Conservation (phyloP, 2,888 invertebrate genomes). For the Acleris literana region DNA sequence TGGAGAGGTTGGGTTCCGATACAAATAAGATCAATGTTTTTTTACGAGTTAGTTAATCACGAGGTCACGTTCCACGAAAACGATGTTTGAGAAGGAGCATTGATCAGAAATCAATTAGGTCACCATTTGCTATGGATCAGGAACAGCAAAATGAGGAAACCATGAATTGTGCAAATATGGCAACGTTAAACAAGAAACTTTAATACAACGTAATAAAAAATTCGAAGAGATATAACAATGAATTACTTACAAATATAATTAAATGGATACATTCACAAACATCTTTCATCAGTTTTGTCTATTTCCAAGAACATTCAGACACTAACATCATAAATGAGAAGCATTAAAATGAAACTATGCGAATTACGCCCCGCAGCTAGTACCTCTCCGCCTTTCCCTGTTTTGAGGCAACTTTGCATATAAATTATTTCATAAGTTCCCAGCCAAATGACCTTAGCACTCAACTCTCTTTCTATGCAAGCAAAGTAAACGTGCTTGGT, state of each 20-base stretch:
- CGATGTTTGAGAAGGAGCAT: too few species aligned
- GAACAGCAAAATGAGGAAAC: too few species aligned
- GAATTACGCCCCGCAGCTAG: slow-evolving; percentile 13
- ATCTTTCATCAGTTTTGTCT: not conserved
- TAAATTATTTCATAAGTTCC: slow-evolving; percentile 33
- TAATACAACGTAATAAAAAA: too few species aligned
- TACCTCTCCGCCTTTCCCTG: slow-evolving; percentile 23
- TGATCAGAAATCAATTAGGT: too few species aligned
- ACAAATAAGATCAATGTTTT: too few species aligned
- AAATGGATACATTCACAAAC: not conserved
- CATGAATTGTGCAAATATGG: too few species aligned
- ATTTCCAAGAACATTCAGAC: slow-evolving; percentile 1
- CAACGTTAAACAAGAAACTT: too few species aligned
- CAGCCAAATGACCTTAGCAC: slow-evolving; percentile 31
- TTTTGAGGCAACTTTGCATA: slow-evolving; percentile 33
- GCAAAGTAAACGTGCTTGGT: slow-evolving; percentile 15
- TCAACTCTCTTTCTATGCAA: slow-evolving; percentile 29
- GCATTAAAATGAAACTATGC: slow-evolving; percentile 20
- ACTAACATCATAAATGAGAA: slow-evolving; percentile 8
- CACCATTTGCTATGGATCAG: too few species aligned
- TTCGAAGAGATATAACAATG: not conserved
- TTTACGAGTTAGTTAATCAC: too few species aligned
- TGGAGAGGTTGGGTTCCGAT: too few species aligned
- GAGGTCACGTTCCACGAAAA: too few species aligned
- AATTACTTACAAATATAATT: not conserved